A percentile compares a stretch with the other conserved stretches of the same genome.
Evolutionary conservation across 2,888 invertebrate species (phyloP).

Genomic region (Bedellia somnulentella): DNA sequence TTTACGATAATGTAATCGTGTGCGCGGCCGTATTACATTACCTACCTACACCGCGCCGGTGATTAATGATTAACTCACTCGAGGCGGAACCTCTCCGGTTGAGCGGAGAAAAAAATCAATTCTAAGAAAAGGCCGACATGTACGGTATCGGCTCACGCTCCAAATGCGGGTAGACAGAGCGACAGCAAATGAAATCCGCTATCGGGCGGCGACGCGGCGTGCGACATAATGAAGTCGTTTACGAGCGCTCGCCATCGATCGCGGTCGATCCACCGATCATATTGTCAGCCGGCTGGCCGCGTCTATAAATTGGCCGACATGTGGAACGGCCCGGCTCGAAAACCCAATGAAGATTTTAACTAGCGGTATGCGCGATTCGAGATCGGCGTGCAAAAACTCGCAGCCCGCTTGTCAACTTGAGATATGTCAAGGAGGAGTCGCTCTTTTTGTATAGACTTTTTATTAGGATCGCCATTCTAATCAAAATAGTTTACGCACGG

Average conservation of each 20-base stretch:
- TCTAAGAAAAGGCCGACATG: constrained; percentile 19
- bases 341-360: constrained; percentile 53
- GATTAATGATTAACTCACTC: constrained; percentile 37
- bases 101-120: constrained; percentile 22
- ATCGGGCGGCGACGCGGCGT: constrained; percentile 3
- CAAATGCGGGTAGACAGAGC: constrained; percentile 10
- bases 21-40: constrained; percentile 40
- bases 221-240: constrained; percentile 38
- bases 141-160: constrained; percentile 11
- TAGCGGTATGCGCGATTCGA: no score
- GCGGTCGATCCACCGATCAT: constrained; percentile 20
- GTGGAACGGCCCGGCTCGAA: constrained; percentile 24
- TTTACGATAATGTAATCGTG: constrained; percentile 50
- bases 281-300: constrained; percentile 22
- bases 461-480: constrained; percentile 53
- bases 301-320: constrained; percentile 32
- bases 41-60: constrained; percentile 23
- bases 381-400: constrained; percentile 44
- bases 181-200: constrained; percentile 6
- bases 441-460: constrained; percentile 34
- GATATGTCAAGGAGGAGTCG: constrained; percentile 30
- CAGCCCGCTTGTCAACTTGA: constrained; percentile 42
- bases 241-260: constrained; percentile 19
- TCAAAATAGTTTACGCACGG: constrained; percentile 59
- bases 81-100: constrained; percentile 21